Evolutionary conservation across 2,888 invertebrate species (phyloP).

Genomic region (Epirrhoe tristata): DNA sequence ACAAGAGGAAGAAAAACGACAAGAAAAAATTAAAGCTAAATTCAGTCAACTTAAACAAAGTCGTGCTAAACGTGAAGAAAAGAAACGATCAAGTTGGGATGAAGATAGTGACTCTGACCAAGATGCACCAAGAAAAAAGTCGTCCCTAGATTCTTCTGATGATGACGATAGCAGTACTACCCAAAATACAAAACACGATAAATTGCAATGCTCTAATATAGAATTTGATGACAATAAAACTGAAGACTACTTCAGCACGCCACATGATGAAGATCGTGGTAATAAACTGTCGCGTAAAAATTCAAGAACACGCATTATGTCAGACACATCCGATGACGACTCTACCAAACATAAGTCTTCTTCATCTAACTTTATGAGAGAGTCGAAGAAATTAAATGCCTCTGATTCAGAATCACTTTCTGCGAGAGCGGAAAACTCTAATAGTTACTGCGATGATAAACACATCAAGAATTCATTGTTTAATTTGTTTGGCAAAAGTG

Average conservation of each 20-base stretch:
- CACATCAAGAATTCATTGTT: conserved; percentile 72
- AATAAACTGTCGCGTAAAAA: conserved; percentile 88
- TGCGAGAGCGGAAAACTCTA: conserved; percentile 57
- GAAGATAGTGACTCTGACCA: conserved; percentile 92
- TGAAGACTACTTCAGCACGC: conserved; percentile 77
- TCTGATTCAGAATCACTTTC: conserved; percentile 71
- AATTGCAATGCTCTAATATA: conserved; percentile 72
- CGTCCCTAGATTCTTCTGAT: conserved; percentile 83
- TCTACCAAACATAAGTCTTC: conserved; percentile 80
- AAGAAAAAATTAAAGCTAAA: conserved; percentile 95
- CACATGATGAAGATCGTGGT: conserved; percentile 80
- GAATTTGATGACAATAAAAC: conserved; percentile 77
- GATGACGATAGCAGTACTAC: conserved; percentile 76
- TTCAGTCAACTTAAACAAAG: conserved; percentile 95
- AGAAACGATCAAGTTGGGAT: conserved; percentile 96
- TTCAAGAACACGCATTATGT: conserved; percentile 90
- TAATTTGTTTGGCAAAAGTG: conserved; percentile 78
- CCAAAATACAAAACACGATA: conserved; percentile 79
- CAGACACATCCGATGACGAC: conserved; percentile 92
- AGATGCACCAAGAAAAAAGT: conserved; percentile 70
- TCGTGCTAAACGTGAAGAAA: conserved; percentile 94
- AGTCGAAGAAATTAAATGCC: conserved; percentile 86
- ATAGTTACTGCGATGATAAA: conserved; percentile 61
- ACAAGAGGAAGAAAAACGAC: conserved; percentile 94
- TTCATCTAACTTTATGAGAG: conserved; percentile 63